phyloP scores from a whole-genome alignment of 2,113 vertebrate species.

The Callionymus lyra region DNA sequence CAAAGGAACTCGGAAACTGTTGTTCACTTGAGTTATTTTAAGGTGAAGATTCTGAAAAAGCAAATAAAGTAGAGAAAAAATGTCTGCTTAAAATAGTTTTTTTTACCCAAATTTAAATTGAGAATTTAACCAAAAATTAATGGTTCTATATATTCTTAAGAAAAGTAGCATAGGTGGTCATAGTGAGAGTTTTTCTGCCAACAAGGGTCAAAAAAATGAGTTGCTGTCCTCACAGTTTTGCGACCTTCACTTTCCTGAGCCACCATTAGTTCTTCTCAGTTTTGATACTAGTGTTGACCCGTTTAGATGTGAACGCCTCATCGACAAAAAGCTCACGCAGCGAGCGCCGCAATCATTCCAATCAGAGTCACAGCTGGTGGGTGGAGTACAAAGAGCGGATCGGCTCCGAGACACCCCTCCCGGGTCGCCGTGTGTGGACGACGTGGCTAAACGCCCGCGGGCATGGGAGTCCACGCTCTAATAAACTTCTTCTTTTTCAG shows the following conservation, averaged over 20 bases:
- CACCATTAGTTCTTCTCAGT: conserved; percentile 2
- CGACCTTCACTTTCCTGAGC: conserved; percentile 4
- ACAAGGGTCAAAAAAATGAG: too few species aligned
- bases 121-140: too few species aligned
- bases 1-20: too few species aligned
- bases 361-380: conserved; percentile 29
- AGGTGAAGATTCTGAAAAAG: too few species aligned
- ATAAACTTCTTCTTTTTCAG: too few species aligned
- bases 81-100: too few species aligned
- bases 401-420: conserved; percentile 25
- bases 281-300: conserved; percentile 9
- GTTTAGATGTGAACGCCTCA: conserved; percentile 17
- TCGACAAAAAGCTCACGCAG: conserved; percentile 20
- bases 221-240: conserved; percentile 4
- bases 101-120: too few species aligned
- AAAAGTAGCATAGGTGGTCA: too few species aligned
- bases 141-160: too few species aligned
- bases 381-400: conserved; percentile 34
- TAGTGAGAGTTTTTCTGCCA: too few species aligned
- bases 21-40: too few species aligned
- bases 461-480: conserved; percentile 21
- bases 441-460: conserved; percentile 33
- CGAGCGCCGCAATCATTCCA: conserved; percentile 25
- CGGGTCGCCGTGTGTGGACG: conserved; percentile 15
- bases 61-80: too few species aligned